Base-by-base conservation (phyloP, 2,888 invertebrate species). In the Frankliniella intonsa region DNA sequence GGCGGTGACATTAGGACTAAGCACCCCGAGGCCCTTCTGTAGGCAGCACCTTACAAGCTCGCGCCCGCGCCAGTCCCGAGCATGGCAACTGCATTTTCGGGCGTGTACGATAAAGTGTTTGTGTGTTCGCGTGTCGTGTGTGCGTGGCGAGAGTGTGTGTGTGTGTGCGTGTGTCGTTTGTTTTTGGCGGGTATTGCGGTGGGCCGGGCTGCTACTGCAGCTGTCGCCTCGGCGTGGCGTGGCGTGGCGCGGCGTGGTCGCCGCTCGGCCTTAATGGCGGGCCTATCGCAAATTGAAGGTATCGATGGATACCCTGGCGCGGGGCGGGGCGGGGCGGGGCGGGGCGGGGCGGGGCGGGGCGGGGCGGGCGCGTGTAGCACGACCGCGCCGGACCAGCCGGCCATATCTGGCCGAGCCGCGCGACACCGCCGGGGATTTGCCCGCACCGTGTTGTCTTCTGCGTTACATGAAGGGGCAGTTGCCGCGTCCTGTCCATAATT, bases 201-300 rank as follows among this genome's bases (percentile, higher is more conserved):
- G 38, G 38, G 69, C 22, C 0, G 17, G 5, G 55, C 14, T 55
- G 55, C 55, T 55, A 55, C 55, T 55, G 19, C 55, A 55, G 55
- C 55, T 55, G 55, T 55, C 55, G 55, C 55, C 55, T 19, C 55
- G 10, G 55, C 55, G n/a, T n/a, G 14, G 55, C 55, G 55, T 17
- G 14, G 55, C 55, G 55, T 17, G 14, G 17, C 55, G 55, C 55
- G 17, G 19, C 55, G 55, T 19, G 38, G 38, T 38, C 38, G 38
- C 38, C 38, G 38, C 38, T 38, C 38, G 69, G 22, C 10, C 69
- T 55, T 76, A 76, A 76, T 76, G 69, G 69, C 69, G 12, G 25
- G 69, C 22, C 69, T 76, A 76, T 76, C 69, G 69, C 69, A 22
- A 76, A 76, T 76, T 76, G 69, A 76, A 76, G 69, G 69, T 25